Conservation (phyloP, 1,140 invertebrate species). For the Lepidotrigona ventralis region DNA sequence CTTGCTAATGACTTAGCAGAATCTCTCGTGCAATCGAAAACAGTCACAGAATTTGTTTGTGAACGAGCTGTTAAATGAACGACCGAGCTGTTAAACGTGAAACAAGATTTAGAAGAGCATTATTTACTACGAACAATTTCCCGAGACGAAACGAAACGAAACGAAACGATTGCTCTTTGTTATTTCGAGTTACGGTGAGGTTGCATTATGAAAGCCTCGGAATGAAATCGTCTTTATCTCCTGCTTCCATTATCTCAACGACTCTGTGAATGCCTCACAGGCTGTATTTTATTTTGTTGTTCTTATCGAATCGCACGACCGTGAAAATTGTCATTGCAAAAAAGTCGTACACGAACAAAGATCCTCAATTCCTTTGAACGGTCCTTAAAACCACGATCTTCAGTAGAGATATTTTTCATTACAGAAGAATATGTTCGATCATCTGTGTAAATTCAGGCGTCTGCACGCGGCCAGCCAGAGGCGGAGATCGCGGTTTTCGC, state of each 20-base stretch:
- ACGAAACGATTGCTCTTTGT: not conserved
- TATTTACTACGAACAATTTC: not conserved
- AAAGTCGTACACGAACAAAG: too few relatives aligned
- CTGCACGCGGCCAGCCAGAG: not conserved
- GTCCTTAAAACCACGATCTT: too few relatives aligned
- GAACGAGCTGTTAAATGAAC: too few relatives aligned
- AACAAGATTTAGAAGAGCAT: not conserved
- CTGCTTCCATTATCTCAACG: not conserved
- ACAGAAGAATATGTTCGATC: too few relatives aligned
- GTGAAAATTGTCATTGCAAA: not conserved
- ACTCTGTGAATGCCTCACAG: not conserved
- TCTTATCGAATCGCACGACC: not conserved
- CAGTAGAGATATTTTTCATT: not conserved
- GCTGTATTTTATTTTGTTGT: not conserved
- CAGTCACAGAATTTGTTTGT: conserved; percentile 14
- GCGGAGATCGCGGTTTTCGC: not conserved
- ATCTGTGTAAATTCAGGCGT: not conserved
- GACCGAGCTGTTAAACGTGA: not conserved
- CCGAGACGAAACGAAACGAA: too few relatives aligned
- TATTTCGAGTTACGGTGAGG: not conserved
- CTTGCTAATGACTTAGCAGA: conserved; percentile 33
- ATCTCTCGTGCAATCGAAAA: conserved; percentile 16
- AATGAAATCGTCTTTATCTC: conserved; percentile 11
- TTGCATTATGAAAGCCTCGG: not conserved
- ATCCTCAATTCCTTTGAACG: too few relatives aligned